Evolutionary conservation across 2,113 vertebrate species (phyloP).

Genomic region (Indicator maculatus): DNA sequence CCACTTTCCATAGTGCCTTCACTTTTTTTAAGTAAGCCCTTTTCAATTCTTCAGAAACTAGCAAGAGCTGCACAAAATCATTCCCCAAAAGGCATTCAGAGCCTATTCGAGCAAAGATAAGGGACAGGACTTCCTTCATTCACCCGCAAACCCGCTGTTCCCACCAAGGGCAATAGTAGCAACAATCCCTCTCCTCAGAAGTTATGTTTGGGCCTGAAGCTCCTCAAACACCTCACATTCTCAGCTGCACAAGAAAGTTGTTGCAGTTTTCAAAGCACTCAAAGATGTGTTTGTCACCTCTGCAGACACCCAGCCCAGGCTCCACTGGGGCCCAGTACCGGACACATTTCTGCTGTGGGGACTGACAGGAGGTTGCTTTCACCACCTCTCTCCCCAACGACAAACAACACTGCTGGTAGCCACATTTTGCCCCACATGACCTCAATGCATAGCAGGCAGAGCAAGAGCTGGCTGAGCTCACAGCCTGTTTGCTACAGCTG

Average conservation of each 20-base stretch:
- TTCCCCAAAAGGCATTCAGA: background rate
- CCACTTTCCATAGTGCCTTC: background rate
- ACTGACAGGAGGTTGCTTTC: background rate
- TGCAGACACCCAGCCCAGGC: background rate
- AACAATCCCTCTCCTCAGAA: background rate
- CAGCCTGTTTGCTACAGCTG: rapidly evolving
- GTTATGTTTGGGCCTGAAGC: background rate
- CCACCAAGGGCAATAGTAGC: background rate
- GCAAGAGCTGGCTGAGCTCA: rapidly evolving
- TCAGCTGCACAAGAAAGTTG: background rate
- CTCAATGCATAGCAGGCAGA: rapidly evolving
- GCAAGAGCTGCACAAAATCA: background rate
- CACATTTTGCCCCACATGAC: rapidly evolving
- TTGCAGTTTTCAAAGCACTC: background rate
- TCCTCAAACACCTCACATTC: rapidly evolving
- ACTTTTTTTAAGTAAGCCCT: background rate
- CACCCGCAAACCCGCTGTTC: background rate
- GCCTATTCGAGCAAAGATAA: background rate
- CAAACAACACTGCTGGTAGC: background rate
- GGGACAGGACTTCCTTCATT: background rate
- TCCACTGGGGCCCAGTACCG: rapidly evolving
- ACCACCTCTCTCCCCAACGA: background rate
- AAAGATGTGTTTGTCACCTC: rapidly evolving
- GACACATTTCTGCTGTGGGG: rapidly evolving
- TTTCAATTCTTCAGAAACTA: background rate